Percentiles rank a stretch among this genome's conserved stretches.
Conservation (phyloP, 2,797 vertebrate genomes). For the Heterohyrax brucei region DNA sequence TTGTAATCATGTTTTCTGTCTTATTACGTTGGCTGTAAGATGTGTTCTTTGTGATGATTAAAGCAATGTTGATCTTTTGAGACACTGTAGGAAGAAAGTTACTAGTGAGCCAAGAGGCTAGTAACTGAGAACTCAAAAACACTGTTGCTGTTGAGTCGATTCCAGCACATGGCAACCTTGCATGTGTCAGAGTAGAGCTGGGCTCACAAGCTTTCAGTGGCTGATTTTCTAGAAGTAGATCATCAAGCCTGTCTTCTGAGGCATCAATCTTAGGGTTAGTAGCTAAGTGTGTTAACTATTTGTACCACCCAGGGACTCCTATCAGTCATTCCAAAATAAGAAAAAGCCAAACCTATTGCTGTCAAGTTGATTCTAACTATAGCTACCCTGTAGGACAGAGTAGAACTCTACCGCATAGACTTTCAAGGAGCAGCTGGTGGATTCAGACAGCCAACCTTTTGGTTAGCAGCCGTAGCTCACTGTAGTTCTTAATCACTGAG, state of each 20-base stretch:
- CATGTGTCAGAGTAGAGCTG: not conserved
- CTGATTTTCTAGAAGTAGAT: not conserved
- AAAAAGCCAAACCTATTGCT: no score
- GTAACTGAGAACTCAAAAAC: not conserved
- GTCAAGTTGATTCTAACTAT: not conserved
- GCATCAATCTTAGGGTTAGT: not conserved
- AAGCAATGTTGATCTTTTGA: not conserved
- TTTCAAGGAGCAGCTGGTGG: no score
- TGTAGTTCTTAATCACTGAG: no score
- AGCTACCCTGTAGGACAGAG: not conserved
- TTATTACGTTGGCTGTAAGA: not conserved
- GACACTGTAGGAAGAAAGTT: not conserved
- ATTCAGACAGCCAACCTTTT: no score
- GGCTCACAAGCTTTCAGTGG: not conserved
- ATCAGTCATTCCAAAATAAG: not conserved
- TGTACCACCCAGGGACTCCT: not conserved
- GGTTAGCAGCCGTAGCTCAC: no score
- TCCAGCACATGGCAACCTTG: not conserved
- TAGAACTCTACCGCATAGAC: no score
- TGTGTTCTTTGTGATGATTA: conserved; percentile 62
- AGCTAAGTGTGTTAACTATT: not conserved
- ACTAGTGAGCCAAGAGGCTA: not conserved
- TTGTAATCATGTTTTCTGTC: conserved; percentile 65
- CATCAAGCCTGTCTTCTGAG: not conserved
- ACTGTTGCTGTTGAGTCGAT: not conserved